Conservation (phyloP, 1,140 invertebrate genomes). For the Linepithema humile region DNA sequence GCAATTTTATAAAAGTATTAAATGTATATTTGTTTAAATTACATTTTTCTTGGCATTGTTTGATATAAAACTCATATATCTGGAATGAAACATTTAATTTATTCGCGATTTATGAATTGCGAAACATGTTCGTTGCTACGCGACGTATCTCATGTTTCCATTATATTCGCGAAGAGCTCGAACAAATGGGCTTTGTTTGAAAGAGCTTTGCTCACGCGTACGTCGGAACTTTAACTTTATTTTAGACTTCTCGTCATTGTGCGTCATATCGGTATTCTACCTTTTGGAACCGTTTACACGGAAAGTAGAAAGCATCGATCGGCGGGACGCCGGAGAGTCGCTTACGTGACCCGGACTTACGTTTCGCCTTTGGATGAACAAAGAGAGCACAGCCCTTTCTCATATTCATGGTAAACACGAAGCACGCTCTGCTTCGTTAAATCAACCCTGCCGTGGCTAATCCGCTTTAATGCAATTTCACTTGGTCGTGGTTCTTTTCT, state of each 20-base stretch:
- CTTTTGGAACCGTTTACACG: constrained; percentile 64
- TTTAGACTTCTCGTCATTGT: constrained; percentile 28
- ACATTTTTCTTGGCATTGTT: neutral
- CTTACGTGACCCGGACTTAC: constrained; percentile 72
- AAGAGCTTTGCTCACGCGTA: neutral
- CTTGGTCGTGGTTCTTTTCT: constrained; percentile 46
- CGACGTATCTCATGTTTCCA: neutral
- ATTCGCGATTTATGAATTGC: constrained; percentile 25
- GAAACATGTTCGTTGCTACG: neutral
- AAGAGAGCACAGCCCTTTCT: constrained; percentile 61
- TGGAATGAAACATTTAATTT: neutral
- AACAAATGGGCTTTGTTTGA: neutral
- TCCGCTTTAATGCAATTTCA: constrained; percentile 70
- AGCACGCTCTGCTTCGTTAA: constrained; percentile 63
- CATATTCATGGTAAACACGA: constrained; percentile 70
- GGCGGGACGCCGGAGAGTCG: constrained; percentile 24
- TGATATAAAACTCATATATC: neutral
- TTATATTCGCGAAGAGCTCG: neutral
- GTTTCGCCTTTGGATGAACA: constrained; percentile 53
- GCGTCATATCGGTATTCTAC: constrained; percentile 1
- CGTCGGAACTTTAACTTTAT: neutral
- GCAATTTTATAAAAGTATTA: too few relatives aligned
- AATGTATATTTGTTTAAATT: too few relatives aligned
- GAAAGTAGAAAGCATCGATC: constrained; percentile 71
- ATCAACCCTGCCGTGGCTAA: constrained; percentile 69